Percentiles rank a stretch among this genome's conserved stretches.
Evolutionary conservation across 2,113 vertebrate species (phyloP).

Genomic region (Galeopterus variegatus): DNA sequence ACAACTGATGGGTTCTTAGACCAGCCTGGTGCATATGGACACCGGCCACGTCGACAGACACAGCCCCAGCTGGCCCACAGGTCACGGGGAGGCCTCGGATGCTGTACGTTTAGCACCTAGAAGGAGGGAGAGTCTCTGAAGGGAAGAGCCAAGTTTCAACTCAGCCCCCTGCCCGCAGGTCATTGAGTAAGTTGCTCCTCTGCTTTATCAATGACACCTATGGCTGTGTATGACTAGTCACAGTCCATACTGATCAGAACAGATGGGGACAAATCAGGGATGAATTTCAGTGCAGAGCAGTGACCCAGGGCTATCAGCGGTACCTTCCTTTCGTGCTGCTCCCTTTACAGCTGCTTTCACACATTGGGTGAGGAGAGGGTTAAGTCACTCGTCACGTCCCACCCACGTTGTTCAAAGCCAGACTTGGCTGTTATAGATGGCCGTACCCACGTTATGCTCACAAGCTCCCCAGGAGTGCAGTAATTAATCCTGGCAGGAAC

Average conservation of each 20-base stretch:
- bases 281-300: background rate
- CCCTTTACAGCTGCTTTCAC: background rate
- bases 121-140: background rate
- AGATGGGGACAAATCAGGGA: background rate
- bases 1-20: background rate
- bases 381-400: background rate
- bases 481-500: conserved; percentile 65
- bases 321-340: background rate
- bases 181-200: background rate
- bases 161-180: background rate
- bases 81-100: accelerated
- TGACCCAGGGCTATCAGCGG: background rate
- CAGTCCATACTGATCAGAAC: background rate
- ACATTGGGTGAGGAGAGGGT: background rate
- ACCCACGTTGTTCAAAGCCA: background rate
- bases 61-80: background rate
- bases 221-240: background rate
- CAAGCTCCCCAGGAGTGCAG: background rate
- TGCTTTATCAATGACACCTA: background rate
- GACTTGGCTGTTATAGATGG: background rate
- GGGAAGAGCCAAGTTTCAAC: background rate
- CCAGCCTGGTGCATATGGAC: accelerated
- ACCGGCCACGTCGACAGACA: background rate
- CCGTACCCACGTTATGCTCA: background rate
- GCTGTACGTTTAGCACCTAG: background rate